Evolutionary conservation across 2,888 invertebrate genomes (phyloP), one percentile per base, ranked within the genome.

Genomic region (Hyposoter dolosus): DNA sequence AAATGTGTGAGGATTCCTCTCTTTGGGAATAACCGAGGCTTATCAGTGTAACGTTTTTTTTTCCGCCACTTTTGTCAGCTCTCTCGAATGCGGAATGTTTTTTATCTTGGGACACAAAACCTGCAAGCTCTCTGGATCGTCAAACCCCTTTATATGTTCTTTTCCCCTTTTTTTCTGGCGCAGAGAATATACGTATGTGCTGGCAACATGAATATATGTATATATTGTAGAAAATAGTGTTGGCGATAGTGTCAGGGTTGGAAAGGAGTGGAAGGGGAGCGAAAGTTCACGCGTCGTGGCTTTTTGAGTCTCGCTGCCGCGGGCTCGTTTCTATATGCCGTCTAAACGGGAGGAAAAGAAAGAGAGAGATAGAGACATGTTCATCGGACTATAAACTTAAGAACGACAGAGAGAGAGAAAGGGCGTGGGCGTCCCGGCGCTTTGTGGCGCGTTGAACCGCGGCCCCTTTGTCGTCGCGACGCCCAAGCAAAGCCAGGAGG

Each of bases 371-470:
- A 77, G 72, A 47, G 69, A 63, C 9, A 68, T 28, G 82, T 75
- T 74, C 68, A 66, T 35, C 35, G 75, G 69, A 77, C 60, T 75
- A 45, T 47, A 74, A 72, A 74, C 50, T 45, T 78, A 69, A 68
- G 71, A 60, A 66, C 4, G 50, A 68, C 63, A 50, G 65, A 77
- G 69, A 69, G 76, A 66, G 83, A 72, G 83, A 45, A 75, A 87
- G 88, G 90, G 89, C 90, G 91, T 90, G 92, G 91, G 92, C 91
- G 92, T 92, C 92, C 91, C 92, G 91, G 91, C 92, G 93, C 93
- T 93, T 94, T 93, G 93, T 93, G 93, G 92, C 93, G 93, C 93
- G 93, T 94, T 92, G 92, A 93, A 93, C 93, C 93, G 92, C 92
- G 92, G 92, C 90, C 93, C 91, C 93, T 93, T 93, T 93, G 93